Base-by-base conservation (phyloP, 2,113 vertebrate genomes). In the Ciconia maguari region DNA sequence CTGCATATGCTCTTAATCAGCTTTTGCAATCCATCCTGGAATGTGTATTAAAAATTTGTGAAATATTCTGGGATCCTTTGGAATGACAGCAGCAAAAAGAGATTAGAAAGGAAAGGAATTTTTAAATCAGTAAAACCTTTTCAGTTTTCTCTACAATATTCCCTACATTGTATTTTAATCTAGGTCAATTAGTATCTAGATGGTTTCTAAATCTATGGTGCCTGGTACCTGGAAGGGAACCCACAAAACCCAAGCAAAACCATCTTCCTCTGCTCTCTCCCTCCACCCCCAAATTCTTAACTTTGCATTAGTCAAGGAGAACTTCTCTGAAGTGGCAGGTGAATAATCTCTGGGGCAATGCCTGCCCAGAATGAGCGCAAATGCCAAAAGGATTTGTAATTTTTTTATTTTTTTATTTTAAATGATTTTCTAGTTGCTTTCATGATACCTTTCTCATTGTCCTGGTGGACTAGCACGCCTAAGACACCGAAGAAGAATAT, bases 1-100 rank as follows among this genome's bases (percentile, higher is more conserved):
- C 75, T 86, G 93, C 71, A 80, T 88, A 55, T 88, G 87, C 75
- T 95, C 78, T 93, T 88, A 88, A 95, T 93, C 75, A 93, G 66
- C 24, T 90, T 89, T 87, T 87, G 68, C 62, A 90, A 41, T 80
- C 66, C 55, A 36, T 79, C 46, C 54, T 70, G 89, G 54, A 95
- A 94, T 29, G 51, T 51, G 38, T 66, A 27, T 83, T 54, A 80
- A 93, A 91, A 94, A 85, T 93, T 74, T 77, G n/a, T 86, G 76
- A 87, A 94, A 58, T 76, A 70, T 38, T 87, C 71, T 90, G 5
- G 2, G 41, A 83, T 55, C 29, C 13, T 91, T 78, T 85, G 78
- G 78, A 91, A 88, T 52, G 62, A 75, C 18, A 34, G 29, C 18
- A 80, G 54, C 62, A 90, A 72, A 85, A 82, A 64, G 18, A 57